Percentiles rank a stretch among this genome's conserved stretches.
phyloP scores from a whole-genome alignment of 2,113 vertebrate genomes.

The Azemiops feae region DNA sequence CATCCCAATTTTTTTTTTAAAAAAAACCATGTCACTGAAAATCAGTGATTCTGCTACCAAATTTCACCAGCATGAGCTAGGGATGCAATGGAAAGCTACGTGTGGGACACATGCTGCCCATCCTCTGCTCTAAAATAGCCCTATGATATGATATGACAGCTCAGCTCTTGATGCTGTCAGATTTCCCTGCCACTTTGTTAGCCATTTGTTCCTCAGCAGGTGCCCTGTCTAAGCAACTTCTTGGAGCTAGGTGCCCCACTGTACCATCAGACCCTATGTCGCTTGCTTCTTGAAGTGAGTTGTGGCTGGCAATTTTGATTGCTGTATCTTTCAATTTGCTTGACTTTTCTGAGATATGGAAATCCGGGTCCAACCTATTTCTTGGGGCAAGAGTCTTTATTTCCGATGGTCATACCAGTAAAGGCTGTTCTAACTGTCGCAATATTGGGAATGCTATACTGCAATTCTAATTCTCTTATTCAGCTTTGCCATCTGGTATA shows the following conservation, averaged over 20 bases:
- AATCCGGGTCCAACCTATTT: constrained; percentile 12
- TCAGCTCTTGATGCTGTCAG: neutral
- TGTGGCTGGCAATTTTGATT: neutral
- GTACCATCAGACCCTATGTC: neutral
- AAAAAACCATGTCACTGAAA: neutral
- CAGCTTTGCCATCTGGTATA: neutral
- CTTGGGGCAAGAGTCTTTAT: constrained; percentile 22
- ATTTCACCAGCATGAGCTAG: neutral
- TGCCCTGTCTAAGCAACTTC: neutral
- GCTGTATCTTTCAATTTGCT: neutral
- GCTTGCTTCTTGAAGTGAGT: neutral
- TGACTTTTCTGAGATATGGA: constrained; percentile 5
- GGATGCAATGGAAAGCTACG: neutral
- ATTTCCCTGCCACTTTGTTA: accelerated
- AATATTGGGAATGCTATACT: neutral
- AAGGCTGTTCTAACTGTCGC: neutral
- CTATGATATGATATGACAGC: neutral
- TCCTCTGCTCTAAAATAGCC: neutral
- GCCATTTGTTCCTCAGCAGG: constrained; percentile 9
- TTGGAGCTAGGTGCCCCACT: neutral
- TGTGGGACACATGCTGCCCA: neutral
- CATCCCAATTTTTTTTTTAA: neutral
- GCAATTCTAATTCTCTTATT: neutral
- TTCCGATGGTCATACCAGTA: constrained; percentile 7
- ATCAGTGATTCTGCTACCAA: neutral